phyloP scores from a whole-genome alignment of 2,888 invertebrate genomes.

The Carpatolechia fugitivella region DNA sequence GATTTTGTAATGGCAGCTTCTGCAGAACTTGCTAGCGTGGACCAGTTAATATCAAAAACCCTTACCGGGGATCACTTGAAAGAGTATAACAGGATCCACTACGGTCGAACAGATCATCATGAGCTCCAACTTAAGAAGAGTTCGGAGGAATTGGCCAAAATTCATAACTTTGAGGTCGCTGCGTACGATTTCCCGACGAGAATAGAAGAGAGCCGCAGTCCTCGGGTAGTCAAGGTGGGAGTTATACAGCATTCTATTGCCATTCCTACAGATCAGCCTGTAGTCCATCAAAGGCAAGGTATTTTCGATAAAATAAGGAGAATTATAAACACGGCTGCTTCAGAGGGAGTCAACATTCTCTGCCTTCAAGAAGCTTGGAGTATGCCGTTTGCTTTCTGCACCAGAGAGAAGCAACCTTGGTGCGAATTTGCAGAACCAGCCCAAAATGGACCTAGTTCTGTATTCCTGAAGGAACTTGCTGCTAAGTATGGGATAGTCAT shows the following conservation, averaged over 20 bases:
- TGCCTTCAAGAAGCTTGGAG: constrained; percentile 99
- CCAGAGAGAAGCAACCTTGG: constrained; percentile 97
- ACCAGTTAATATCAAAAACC: constrained; percentile 44
- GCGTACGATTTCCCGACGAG: constrained; percentile 85
- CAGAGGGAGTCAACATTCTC: constrained; percentile 90
- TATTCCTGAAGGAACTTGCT: constrained; percentile 88
- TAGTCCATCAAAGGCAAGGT: constrained; percentile 87
- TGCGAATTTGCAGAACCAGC: constrained; percentile 97
- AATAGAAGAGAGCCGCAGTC: constrained; percentile 84
- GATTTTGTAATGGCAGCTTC: constrained; percentile 39
- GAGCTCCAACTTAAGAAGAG: constrained; percentile 71
- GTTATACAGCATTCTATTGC: constrained; percentile 93
- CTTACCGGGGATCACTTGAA: constrained; percentile 71
- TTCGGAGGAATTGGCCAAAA: constrained; percentile 65
- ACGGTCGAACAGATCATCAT: constrained; percentile 83
- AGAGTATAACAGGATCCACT: constrained; percentile 87
- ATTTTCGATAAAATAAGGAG: constrained; percentile 86
- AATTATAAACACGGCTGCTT: constrained; percentile 88
- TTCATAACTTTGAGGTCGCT: constrained; percentile 85
- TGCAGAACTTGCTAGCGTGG: constrained; percentile 53
- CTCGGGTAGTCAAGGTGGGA: constrained; percentile 88
- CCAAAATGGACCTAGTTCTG: constrained; percentile 90
- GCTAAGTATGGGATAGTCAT: constrained; percentile 94
- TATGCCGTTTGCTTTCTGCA: constrained; percentile 99
- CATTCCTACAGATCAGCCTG: constrained; percentile 84